Percentiles rank a stretch among this genome's conserved stretches.
These are phyloP conservation scores for Eupithecia centaureata DNA, from an alignment of 2,888 invertebrate genomes.

Conservation along the genomic window DNA sequence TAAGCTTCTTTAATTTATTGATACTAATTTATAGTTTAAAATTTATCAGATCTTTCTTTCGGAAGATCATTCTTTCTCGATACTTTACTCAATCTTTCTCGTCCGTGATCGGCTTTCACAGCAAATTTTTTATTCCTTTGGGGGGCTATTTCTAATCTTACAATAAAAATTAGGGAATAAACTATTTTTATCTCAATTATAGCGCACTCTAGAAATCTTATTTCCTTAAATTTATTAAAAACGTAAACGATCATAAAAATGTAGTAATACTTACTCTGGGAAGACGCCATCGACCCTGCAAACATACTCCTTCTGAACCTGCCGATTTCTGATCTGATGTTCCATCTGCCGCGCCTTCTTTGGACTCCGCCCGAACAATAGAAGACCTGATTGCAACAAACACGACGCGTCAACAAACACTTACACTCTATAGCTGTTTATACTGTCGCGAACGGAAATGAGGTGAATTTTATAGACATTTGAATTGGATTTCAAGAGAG, in stretches of 20 bases:
- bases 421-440: not conserved
- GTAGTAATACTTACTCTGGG: constrained; percentile 89
- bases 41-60: too few relatives aligned
- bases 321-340: constrained; percentile 95
- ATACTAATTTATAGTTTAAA: too few relatives aligned
- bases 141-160: too few relatives aligned
- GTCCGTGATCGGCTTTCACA: too few relatives aligned
- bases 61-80: too few relatives aligned
- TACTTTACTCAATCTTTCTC: too few relatives aligned
- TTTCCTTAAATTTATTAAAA: too few relatives aligned
- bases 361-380: constrained; percentile 96
- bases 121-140: too few relatives aligned
- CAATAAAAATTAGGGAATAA: too few relatives aligned
- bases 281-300: constrained; percentile 97
- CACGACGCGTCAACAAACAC: constrained; percentile 9
- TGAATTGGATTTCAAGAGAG: not conserved
- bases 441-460: not conserved
- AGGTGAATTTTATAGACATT: constrained; percentile 5
- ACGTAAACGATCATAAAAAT: not conserved
- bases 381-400: constrained; percentile 80
- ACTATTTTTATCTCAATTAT: too few relatives aligned
- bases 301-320: constrained; percentile 97
- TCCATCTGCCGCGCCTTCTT: constrained; percentile 98
- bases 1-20: too few relatives aligned
- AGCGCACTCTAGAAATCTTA: too few relatives aligned